These are phyloP conservation scores for Bradypodion pumilum DNA, from an alignment of 2,797 vertebrate species.

Conservation along the genomic window DNA sequence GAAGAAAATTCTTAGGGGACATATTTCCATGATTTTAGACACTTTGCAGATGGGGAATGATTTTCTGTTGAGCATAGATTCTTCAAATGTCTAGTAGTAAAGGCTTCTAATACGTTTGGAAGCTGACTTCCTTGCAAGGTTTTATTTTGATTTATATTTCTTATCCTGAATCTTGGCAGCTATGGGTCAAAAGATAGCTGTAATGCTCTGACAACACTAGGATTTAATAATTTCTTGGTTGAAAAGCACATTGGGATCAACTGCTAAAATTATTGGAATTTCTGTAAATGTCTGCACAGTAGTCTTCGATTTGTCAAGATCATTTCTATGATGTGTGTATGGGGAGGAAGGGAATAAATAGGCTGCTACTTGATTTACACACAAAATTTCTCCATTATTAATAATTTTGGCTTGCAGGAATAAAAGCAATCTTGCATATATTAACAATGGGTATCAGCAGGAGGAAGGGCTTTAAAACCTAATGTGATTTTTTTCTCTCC, in stretches of 20 bases:
- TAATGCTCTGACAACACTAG: neutral
- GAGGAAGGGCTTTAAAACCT: too few relatives aligned
- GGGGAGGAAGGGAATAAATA: neutral
- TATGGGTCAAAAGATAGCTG: neutral
- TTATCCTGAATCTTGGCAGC: neutral
- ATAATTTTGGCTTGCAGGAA: too few relatives aligned
- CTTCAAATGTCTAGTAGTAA: neutral
- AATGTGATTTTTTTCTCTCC: too few relatives aligned
- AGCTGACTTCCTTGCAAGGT: neutral
- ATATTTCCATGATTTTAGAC: neutral
- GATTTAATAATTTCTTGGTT: neutral
- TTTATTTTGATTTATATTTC: conserved; percentile 4
- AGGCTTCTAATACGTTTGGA: conserved; percentile 1
- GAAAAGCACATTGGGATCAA: neutral
- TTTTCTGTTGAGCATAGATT: neutral
- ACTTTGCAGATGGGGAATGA: neutral
- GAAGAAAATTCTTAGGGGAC: neutral
- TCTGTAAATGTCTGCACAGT: neutral
- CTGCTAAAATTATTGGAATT: neutral
- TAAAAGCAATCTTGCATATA: too few relatives aligned
- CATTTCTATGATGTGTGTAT: neutral
- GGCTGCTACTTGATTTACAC: neutral
- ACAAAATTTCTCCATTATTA: too few relatives aligned
- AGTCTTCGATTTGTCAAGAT: neutral
- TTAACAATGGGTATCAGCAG: too few relatives aligned